Evolutionary conservation across 1,140 invertebrate species (phyloP).

Genomic region (Telenomus remus): DNA sequence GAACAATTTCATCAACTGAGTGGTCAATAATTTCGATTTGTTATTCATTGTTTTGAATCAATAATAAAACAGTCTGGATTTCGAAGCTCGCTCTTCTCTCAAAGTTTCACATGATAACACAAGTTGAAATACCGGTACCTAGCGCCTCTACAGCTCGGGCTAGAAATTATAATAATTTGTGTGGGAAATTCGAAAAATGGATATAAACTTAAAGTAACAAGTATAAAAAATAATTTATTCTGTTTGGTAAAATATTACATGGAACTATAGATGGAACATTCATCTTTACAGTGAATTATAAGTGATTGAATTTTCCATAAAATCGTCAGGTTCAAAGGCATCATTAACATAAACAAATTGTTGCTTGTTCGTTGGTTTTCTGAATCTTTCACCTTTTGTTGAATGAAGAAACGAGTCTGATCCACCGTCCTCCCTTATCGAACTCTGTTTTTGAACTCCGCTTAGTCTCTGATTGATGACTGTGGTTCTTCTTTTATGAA

Average conservation of each 20-base stretch:
- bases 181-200: no score
- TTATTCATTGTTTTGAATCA: neutral
- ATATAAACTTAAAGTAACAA: no score
- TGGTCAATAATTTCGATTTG: neutral
- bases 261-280: no score
- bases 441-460: slow-evolving; percentile 6
- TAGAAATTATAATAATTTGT: no score
- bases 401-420: slow-evolving; percentile 2
- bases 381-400: slow-evolving; percentile 1
- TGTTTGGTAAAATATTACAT: no score
- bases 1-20: neutral
- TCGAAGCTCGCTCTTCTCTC: no score
- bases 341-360: slow-evolving; percentile 31
- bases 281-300: no score
- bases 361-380: slow-evolving; percentile 16
- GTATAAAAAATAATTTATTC: no score
- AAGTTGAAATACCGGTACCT: no score
- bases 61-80: no score
- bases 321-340: slow-evolving; percentile 31
- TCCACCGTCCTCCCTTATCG: neutral
- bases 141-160: no score
- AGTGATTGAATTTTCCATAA: neutral
- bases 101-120: no score
- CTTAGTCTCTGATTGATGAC: slow-evolving; percentile 34
- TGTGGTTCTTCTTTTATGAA: slow-evolving; percentile 40